These are phyloP conservation scores for Sacculina carcini DNA, from an alignment of 2,888 invertebrate genomes.

Conservation along the genomic window DNA sequence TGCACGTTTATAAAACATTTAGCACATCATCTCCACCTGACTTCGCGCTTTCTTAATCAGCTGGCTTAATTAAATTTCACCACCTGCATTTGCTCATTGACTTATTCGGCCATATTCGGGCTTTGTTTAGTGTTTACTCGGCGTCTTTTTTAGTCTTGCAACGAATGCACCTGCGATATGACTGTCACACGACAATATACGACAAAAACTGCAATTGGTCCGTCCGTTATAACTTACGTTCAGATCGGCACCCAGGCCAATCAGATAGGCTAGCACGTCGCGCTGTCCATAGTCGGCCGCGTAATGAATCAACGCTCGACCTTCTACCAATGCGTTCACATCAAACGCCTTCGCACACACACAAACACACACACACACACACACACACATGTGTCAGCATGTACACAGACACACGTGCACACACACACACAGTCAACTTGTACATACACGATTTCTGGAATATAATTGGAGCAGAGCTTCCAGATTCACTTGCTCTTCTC, in stretches of 20 bases:
- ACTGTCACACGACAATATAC: no score
- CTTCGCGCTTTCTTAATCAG: no score
- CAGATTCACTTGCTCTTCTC: no score
- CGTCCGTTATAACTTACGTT: conserved; percentile 42
- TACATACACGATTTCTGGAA: not conserved
- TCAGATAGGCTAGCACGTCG: conserved; percentile 59
- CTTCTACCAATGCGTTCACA: conserved; percentile 63
- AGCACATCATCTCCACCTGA: not conserved
- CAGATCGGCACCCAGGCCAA: conserved; percentile 69
- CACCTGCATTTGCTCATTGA: no score
- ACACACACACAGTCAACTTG: not conserved
- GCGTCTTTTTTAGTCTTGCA: no score
- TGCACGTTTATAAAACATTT: not conserved
- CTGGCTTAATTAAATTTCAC: no score
- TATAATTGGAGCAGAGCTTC: not conserved
- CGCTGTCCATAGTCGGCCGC: conserved; percentile 91
- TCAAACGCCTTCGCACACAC: conserved; percentile 20
- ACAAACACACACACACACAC: not conserved
- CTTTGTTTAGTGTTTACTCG: no score
- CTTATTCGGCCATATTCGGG: no score
- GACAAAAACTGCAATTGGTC: no score
- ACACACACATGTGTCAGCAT: not conserved
- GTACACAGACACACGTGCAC: not conserved
- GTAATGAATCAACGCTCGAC: conserved; percentile 66
- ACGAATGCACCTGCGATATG: no score